phyloP scores from a whole-genome alignment of 1,140 invertebrate species.

The Harpegnathos saltator region DNA sequence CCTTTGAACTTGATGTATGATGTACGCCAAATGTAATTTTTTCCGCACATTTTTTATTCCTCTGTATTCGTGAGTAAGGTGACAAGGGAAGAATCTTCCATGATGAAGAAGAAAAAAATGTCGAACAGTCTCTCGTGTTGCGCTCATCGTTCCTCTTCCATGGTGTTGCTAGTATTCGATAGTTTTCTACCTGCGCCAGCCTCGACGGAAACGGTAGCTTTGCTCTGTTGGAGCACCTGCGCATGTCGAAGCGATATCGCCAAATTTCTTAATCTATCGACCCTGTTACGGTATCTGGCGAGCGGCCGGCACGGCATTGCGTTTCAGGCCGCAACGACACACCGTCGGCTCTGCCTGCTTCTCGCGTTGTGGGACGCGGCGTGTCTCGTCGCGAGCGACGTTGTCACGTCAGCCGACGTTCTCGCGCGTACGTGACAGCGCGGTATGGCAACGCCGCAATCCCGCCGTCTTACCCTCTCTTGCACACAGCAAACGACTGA shows the following conservation, averaged over 20 bases:
- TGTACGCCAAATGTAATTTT: no score
- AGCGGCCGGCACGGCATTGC: constrained; percentile 69
- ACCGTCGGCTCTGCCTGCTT: constrained; percentile 53
- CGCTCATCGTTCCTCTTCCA: neutral
- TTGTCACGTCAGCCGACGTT: constrained; percentile 62
- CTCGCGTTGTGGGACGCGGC: constrained; percentile 47
- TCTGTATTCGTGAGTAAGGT: neutral
- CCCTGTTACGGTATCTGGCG: constrained; percentile 78
- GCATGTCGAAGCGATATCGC: constrained; percentile 63
- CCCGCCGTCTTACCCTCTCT: constrained; percentile 59
- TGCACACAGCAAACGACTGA: constrained; percentile 55
- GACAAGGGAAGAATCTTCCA: neutral
- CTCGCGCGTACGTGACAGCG: constrained; percentile 47
- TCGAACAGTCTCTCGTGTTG: neutral
- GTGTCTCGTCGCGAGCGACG: constrained; percentile 61
- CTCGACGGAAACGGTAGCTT: neutral
- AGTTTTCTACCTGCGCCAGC: neutral
- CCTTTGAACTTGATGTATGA: no score
- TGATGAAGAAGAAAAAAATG: neutral
- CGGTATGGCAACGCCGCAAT: constrained; percentile 65
- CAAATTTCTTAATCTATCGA: constrained; percentile 81
- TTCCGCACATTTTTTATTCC: neutral
- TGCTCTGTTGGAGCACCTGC: constrained; percentile 43
- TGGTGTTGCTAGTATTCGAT: neutral
- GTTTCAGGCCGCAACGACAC: constrained; percentile 63